phyloP scores from a whole-genome alignment of 2,888 invertebrate species.

The Lamproptera curius region DNA sequence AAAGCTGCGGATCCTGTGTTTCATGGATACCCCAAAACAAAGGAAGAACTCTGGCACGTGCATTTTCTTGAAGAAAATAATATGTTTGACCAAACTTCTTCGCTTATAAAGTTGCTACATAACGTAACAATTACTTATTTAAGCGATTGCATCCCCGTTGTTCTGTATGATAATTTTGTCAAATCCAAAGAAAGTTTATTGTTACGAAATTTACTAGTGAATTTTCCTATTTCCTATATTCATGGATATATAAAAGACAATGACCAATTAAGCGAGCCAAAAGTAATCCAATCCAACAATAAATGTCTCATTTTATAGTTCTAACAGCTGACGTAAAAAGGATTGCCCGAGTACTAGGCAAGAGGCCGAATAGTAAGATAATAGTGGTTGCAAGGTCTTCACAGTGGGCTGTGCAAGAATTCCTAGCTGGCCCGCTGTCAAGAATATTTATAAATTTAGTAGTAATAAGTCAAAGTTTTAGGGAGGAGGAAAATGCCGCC shows the following conservation, averaged over 20 bases:
- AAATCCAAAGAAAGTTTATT: conserved; percentile 75
- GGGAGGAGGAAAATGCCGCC: conserved; percentile 59
- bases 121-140: conserved; percentile 79
- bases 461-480: conserved; percentile 82
- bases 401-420: conserved; percentile 86
- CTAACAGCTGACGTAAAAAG: conserved; percentile 82
- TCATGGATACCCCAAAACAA: conserved; percentile 77
- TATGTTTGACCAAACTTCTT: conserved; percentile 72
- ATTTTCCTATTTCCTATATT: conserved; percentile 75
- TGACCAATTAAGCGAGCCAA: conserved; percentile 61
- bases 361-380: conserved; percentile 80
- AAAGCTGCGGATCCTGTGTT: conserved; percentile 74
- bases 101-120: conserved; percentile 78
- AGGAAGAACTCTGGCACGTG: conserved; percentile 72
- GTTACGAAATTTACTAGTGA: conserved; percentile 77
- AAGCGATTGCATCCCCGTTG: conserved; percentile 80
- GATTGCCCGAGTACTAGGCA: conserved; percentile 78
- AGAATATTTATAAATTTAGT: conserved; percentile 84
- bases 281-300: conserved; percentile 53
- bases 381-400: conserved; percentile 83
- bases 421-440: conserved; percentile 79
- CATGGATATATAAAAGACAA: conserved; percentile 80
- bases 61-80: conserved; percentile 61
- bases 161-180: conserved; percentile 81
- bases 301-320: conserved; percentile 81